Evolutionary conservation across 2,113 vertebrate species (phyloP).

Genomic region (Thoracochromis brauschi): DNA sequence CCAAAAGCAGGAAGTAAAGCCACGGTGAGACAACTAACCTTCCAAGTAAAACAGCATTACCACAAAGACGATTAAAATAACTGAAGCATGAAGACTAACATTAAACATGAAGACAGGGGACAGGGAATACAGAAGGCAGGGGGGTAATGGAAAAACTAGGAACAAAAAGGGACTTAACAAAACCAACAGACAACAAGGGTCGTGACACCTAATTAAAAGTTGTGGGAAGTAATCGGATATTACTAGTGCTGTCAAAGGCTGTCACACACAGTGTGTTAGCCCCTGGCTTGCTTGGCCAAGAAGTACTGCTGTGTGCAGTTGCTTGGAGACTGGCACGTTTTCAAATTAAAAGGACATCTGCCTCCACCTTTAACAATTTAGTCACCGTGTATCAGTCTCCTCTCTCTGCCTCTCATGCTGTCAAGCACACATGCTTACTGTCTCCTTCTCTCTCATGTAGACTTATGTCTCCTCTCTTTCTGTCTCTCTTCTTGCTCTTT

Average conservation of each 20-base stretch:
- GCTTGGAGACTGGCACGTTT: slow-evolving; percentile 41
- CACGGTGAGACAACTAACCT: not conserved
- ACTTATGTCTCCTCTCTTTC: not conserved
- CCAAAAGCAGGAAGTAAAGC: not conserved
- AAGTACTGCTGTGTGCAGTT: slow-evolving; percentile 24
- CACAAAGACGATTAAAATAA: not conserved
- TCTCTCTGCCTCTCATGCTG: not conserved
- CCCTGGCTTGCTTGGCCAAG: not conserved
- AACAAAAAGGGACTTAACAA: not conserved
- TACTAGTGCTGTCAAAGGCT: not conserved
- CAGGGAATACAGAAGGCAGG: not conserved
- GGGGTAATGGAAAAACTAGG: not conserved
- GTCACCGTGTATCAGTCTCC: not conserved
- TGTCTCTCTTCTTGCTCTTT: not conserved
- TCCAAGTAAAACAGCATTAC: not conserved
- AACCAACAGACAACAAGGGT: not conserved
- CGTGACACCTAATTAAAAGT: not conserved
- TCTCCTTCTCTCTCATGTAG: not conserved
- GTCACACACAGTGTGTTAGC: not conserved
- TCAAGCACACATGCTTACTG: not conserved
- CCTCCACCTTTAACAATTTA: slow-evolving; percentile 55
- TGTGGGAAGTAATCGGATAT: slow-evolving; percentile 24
- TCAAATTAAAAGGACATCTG: slow-evolving; percentile 35
- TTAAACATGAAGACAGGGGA: not conserved
- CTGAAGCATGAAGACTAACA: not conserved